Evolutionary conservation across 2,113 vertebrate genomes (phyloP), one percentile per base, ranked within the genome.

Genomic region (Chaenocephalus aceratus): DNA sequence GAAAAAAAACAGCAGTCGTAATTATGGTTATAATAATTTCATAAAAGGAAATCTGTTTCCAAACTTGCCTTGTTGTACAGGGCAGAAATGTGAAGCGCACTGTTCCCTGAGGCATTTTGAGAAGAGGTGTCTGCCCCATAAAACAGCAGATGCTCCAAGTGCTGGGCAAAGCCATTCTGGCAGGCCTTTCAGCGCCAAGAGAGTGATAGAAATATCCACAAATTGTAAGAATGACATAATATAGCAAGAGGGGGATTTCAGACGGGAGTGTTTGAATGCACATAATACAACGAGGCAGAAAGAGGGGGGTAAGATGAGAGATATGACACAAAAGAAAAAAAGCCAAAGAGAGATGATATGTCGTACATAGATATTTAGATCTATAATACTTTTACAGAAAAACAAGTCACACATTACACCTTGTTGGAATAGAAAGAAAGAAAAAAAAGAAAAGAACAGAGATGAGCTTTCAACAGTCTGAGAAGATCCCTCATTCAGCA

Each of bases 121-220:
- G 96, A 96, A 84, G 94, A 93, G 3, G 94, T 94, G 89, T 98
- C 96, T 6, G 97, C 96, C 23, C 97, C 97, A 0, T 98, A 98
- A 92, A 98, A 98, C 34, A 98, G 95, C 85, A 98, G 95, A 86
- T 97, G 97, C 79, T 98, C 97, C 93, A 98, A 94, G 75, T 98
- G 97, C 81, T 98, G 97, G 41, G 97, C 96, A 74, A 97, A 95
- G 14, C 97, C 97, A 15, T 97, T 95, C 87, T 97, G 96, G 83
- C 94, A 95, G 26, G 93, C 93, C 95, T 96, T 91, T 54, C 57
- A 78, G 65, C 80, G 70, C 75, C 65, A 72, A 80, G 75, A 76
- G 57, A 51, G 69, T 64, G 67, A 90, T 36, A 83, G 73, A 90
- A 70, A 86, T 14, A 81, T 74, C 41, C 63, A 36, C 46, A 84